phyloP scores from a whole-genome alignment of 2,797 vertebrate genomes.

The Poeciliopsis turneri region DNA sequence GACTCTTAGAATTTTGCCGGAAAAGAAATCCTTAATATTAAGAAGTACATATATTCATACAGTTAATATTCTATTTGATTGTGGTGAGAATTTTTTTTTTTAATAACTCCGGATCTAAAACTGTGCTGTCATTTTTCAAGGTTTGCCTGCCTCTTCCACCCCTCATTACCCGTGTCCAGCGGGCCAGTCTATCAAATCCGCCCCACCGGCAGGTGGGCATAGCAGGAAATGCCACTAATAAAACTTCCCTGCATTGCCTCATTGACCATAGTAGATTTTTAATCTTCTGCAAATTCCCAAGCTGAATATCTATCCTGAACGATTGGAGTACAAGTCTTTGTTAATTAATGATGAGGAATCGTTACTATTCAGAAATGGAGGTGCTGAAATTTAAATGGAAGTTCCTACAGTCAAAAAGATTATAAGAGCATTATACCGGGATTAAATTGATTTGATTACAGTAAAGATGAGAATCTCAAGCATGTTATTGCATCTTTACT shows the following conservation, averaged over 20 bases:
- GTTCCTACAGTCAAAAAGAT: not conserved
- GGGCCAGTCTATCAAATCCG: constrained; percentile 7
- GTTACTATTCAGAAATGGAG: not conserved
- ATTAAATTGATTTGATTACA: not conserved
- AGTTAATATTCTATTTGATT: not conserved
- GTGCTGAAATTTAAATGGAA: not conserved
- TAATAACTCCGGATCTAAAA: not conserved
- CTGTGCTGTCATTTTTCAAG: not conserved
- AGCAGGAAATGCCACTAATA: not conserved
- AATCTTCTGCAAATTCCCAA: constrained; percentile 6
- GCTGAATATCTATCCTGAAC: not conserved
- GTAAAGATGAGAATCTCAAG: not conserved
- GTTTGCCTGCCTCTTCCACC: constrained; percentile 7
- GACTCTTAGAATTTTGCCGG: not conserved
- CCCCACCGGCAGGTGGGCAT: constrained; percentile 3
- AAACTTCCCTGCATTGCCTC: not conserved
- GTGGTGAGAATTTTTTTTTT: not conserved
- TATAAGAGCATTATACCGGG: not conserved
- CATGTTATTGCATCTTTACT: not conserved
- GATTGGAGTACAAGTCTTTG: not conserved
- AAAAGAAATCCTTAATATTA: not conserved
- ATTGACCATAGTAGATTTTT: constrained; percentile 7
- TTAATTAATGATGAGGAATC: not conserved
- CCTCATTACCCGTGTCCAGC: constrained; percentile 13
- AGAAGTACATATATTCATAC: not conserved